Base-by-base conservation (phyloP, 37 sponge, comb jelly and placozoan species). In the Ephydatia muelleri region DNA sequence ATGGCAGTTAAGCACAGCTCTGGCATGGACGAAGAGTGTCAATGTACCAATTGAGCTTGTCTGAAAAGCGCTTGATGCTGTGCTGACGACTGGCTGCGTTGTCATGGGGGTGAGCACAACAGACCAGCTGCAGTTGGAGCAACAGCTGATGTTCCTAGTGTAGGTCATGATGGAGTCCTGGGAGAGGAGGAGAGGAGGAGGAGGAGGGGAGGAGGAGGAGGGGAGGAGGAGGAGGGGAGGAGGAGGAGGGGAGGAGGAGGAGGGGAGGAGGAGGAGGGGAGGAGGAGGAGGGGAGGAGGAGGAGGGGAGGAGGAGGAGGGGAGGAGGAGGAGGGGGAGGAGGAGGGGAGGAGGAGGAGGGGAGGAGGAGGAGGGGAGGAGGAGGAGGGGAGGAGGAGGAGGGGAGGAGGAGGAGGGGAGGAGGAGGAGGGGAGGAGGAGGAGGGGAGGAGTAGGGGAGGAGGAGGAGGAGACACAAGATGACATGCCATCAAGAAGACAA, bases 381-480 rank as follows among this genome's bases (percentile, higher is more conserved):
- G 70, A 69, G 70, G 30, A 30, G 70, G 70, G 30, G 70, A 69
- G 70, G 70, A 30, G 30, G 70, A 69, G 70, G 30, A 30, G 30
- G 70, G 30, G 70, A 69, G 70, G 30, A 30, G 30, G 70, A 69
- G 70, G 70, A 69, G 70, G 30, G 70, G 30, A 30, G 30, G 70
- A 69, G 70, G 30, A 30, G 30, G 70, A 69, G 70, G 70, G 70
- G 30, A 30, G 30, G 70, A 69, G 70, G 30, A 30, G 30, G 70
- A 69, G 70, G 30, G 70, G 70, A 30, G 30, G 70, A 69, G 70
- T 3, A 30, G 30, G 70, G 70, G 70, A 69, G 70, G 70, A 30
- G 30, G 70, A 69, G 70, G 30, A 30, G 30, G 70, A 8, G 70
- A 69, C n/a, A n/a, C n/a, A n/a, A n/a, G n/a, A n/a, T n/a, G n/a